A percentile compares a stretch with the other conserved stretches of the same genome.
These are phyloP conservation scores for Protosalanx chinensis DNA, from an alignment of 2,797 vertebrate species.

Conservation along the genomic window DNA sequence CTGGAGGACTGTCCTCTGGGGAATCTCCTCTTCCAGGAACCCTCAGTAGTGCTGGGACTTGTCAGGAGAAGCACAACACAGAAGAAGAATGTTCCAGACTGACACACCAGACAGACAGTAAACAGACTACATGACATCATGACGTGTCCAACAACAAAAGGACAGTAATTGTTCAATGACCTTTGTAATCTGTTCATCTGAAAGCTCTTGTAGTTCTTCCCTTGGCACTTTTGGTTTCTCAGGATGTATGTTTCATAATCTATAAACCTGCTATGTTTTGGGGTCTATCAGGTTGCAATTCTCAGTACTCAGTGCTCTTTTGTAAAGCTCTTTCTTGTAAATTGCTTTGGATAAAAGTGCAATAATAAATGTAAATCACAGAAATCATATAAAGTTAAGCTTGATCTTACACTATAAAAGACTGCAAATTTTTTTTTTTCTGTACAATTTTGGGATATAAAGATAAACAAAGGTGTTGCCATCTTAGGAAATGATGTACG, in stretches of 20 bases:
- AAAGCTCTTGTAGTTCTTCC: no score
- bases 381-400: background rate
- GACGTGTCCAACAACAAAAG: background rate
- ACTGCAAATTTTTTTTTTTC: no score
- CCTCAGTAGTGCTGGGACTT: slow-evolving; percentile 39
- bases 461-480: background rate
- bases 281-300: no score
- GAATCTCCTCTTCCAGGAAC: slow-evolving; percentile 7
- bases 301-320: no score
- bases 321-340: no score
- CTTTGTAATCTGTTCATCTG: no score
- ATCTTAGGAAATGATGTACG: no score
- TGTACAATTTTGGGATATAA: background rate
- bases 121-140: background rate
- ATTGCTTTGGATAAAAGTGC: no score
- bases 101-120: background rate
- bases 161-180: background rate
- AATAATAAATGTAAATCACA: background rate
- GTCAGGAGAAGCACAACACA: slow-evolving; percentile 3
- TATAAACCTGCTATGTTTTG: no score
- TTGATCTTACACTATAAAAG: background rate
- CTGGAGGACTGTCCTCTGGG: slow-evolving; percentile 1
- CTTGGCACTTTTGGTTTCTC: no score
- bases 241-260: no score
- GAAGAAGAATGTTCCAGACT: background rate